Conservation (phyloP, 2,888 invertebrate species). For the Pristionchus mayeri region DNA sequence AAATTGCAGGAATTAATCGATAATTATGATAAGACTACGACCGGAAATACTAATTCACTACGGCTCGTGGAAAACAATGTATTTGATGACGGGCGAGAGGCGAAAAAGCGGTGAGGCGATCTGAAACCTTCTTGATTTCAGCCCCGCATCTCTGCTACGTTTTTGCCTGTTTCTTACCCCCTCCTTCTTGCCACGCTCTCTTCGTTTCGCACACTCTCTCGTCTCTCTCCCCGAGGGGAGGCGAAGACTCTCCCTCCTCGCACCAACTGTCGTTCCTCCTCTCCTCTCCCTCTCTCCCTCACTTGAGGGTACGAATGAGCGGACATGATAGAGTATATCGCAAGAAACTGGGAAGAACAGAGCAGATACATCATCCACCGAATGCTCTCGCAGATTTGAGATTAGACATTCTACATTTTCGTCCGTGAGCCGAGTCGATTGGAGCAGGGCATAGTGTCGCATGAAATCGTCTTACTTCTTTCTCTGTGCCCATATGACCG, state of each 20-base stretch:
- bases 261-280: background rate
- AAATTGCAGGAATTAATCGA: no score
- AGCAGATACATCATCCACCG: background rate
- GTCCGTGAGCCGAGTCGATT: no score
- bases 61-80: background rate
- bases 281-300: background rate
- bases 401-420: no score
- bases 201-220: no score
- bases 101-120: background rate
- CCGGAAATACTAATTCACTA: background rate
- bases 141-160: background rate
- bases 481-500: no score
- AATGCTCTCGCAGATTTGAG: no score
- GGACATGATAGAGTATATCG: constrained; percentile 11
- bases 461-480: no score
- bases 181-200: no score
- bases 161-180: constrained; percentile 21
- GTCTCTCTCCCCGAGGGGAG: background rate
- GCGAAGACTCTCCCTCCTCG: background rate
- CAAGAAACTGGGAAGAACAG: background rate
- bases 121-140: constrained; percentile 39
- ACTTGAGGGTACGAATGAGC: no score
- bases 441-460: no score
- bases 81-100: background rate
- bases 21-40: no score